Evolutionary conservation across 2,797 vertebrate species (phyloP), one percentile per base, ranked within the genome.

Genomic region (Pseudochirops corinnae): DNA sequence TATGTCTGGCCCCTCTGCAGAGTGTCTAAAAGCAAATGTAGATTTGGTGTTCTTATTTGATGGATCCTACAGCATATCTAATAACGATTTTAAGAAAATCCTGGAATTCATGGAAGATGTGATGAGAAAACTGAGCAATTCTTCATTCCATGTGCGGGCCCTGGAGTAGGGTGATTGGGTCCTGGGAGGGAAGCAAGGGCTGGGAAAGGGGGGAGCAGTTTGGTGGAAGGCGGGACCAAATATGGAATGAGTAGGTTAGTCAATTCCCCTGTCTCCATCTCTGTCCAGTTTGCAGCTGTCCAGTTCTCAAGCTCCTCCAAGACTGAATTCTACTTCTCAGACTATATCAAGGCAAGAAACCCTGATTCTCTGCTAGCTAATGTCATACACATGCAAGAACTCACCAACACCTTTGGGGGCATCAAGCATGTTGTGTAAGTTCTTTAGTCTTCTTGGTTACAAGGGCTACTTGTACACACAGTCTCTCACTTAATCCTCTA

Each of bases 21-120:
- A 98, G 0, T 99, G 99, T 94, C 98, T 98, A 31, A 99, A 99
- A 97, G 98, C 98, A 95, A 98, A 97, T 0, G 99, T 99, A 12
- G 98, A 99, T 93, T 98, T 99, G 7, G 98, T 99, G 1, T 99
- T 99, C 98, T 98, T 99, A 1, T 99, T 99, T 67, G 99, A 99
- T 13, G 99, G 99, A 46, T 99, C 99, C 0, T 0, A 0, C 28
- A 99, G 99, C 97, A 98, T 99, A 98, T 97, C 21, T 0, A 0
- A 0, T 0, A 0, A 0, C 0, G 98, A 99, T 1, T 99, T 99
- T 95, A 0, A 96, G 0, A 74, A 97, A 91, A 99, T 99, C 95
- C 98, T 99, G 98, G 2, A 95, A 0, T 99, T 99, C 97, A 99
- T 99, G 93, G 10, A 4, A 56, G 96, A 98, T 0, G 98, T 99